Percentiles rank a stretch among this genome's conserved stretches.
Evolutionary conservation across 2,888 invertebrate genomes (phyloP).

Genomic region (Archaeoteleia sp.): DNA sequence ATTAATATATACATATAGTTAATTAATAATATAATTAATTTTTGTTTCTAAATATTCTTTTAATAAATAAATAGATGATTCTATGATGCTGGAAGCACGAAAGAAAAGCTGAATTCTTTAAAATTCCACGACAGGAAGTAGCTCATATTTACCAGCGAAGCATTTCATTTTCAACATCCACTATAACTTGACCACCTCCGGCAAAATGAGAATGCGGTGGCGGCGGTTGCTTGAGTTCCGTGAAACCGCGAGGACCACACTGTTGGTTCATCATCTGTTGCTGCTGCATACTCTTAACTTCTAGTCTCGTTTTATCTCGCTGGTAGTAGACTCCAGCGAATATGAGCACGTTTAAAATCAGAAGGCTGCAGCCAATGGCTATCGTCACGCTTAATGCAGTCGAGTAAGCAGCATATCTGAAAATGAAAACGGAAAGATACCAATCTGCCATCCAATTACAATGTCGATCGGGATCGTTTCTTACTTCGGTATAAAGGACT

Average conservation of each 20-base stretch:
- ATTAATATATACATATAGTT: too few relatives aligned
- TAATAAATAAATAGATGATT: too few relatives aligned
- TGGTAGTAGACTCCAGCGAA: constrained; percentile 97
- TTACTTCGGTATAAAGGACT: too few relatives aligned
- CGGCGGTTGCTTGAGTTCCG: constrained; percentile 70
- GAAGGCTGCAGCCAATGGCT: constrained; percentile 93
- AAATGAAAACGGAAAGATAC: constrained; percentile 6
- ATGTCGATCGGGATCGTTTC: too few relatives aligned
- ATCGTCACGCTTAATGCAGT: constrained; percentile 94
- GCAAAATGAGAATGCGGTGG: constrained; percentile 87
- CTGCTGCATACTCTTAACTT: constrained; percentile 86
- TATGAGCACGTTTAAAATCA: constrained; percentile 93
- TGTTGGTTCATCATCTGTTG: constrained; percentile 82
- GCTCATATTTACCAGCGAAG: constrained; percentile 71
- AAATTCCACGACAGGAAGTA: too few relatives aligned
- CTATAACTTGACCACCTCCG: constrained; percentile 87
- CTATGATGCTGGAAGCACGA: too few relatives aligned
- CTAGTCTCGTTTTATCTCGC: constrained; percentile 86
- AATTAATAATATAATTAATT: too few relatives aligned
- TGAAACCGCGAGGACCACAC: constrained; percentile 82
- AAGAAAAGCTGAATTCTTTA: too few relatives aligned
- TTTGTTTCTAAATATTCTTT: too few relatives aligned
- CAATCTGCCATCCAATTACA: too few relatives aligned
- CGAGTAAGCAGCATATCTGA: constrained; percentile 81
- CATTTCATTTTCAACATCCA: constrained; percentile 87